phyloP scores from a whole-genome alignment of 2,888 invertebrate genomes.

The Sinotaia quadrata region DNA sequence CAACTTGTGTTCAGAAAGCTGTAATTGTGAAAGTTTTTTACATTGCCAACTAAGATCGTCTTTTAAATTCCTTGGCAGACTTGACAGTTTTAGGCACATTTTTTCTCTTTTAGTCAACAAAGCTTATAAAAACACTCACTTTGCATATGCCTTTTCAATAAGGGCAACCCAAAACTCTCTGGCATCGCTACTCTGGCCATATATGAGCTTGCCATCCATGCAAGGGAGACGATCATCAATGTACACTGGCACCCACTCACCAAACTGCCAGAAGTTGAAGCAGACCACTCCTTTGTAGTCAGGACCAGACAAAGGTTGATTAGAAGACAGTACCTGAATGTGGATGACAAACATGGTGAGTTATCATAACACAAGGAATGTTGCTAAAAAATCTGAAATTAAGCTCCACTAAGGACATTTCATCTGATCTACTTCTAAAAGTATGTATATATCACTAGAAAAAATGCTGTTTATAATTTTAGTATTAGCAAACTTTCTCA shows the following conservation, averaged over 20 bases:
- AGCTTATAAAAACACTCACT: conserved; percentile 57
- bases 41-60: no score
- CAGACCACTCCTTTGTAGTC: conserved; percentile 70
- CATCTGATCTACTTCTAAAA: no score
- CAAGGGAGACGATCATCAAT: conserved; percentile 73
- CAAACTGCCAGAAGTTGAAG: conserved; percentile 73
- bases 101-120: not conserved
- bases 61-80: no score
- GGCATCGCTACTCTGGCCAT: conserved; percentile 69
- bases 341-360: not conserved
- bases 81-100: no score
- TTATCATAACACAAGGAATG: no score
- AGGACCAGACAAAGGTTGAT: conserved; percentile 67
- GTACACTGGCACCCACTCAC: conserved; percentile 71
- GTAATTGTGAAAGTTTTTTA: no score
- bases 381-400: no score
- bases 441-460: no score
- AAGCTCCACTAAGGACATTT: no score
- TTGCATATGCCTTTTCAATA: conserved; percentile 74
- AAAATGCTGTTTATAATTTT: no score
- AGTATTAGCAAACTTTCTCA: no score
- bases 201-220: conserved; percentile 68
- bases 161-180: conserved; percentile 73
- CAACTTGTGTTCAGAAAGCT: no score
- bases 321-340: conserved; percentile 61